These are phyloP conservation scores for Cuculus canorus DNA, from an alignment of 2,797 vertebrate genomes.

Conservation along the genomic window DNA sequence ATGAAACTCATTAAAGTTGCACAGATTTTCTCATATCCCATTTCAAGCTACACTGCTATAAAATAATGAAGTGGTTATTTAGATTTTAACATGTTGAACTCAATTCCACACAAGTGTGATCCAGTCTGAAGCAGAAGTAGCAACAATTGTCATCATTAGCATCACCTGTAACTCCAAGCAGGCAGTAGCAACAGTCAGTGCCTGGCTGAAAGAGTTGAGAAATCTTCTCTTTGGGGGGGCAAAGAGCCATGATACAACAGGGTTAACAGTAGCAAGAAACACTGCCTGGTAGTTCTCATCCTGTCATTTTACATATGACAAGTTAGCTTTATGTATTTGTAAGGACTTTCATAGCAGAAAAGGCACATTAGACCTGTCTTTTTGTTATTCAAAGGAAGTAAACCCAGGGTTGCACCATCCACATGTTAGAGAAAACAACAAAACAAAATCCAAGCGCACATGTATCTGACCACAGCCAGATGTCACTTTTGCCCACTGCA, in stretches of 20 bases:
- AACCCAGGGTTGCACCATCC: not conserved
- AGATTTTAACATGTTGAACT: not conserved
- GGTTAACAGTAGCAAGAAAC: not conserved
- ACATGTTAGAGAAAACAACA: not conserved
- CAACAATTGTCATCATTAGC: not conserved
- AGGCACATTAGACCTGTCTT: not conserved
- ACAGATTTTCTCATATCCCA: not conserved
- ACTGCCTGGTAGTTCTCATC: not conserved
- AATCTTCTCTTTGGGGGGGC: rapidly evolving
- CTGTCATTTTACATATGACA: not conserved
- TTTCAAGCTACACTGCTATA: not conserved
- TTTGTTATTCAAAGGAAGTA: not conserved
- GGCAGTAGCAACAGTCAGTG: not conserved
- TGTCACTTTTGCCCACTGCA: not conserved
- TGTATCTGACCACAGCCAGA: not conserved
- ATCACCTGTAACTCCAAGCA: not conserved
- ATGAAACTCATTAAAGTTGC: not conserved
- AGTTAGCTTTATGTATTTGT: not conserved
- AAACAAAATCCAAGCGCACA: not conserved
- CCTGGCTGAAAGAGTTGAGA: not conserved
- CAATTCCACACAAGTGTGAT: not conserved
- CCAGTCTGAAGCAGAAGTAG: not conserved
- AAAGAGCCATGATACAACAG: not conserved
- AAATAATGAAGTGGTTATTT: not conserved
- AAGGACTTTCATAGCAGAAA: not conserved